phyloP scores from a whole-genome alignment of 1,140 invertebrate genomes.

The Drosophila auraria region DNA sequence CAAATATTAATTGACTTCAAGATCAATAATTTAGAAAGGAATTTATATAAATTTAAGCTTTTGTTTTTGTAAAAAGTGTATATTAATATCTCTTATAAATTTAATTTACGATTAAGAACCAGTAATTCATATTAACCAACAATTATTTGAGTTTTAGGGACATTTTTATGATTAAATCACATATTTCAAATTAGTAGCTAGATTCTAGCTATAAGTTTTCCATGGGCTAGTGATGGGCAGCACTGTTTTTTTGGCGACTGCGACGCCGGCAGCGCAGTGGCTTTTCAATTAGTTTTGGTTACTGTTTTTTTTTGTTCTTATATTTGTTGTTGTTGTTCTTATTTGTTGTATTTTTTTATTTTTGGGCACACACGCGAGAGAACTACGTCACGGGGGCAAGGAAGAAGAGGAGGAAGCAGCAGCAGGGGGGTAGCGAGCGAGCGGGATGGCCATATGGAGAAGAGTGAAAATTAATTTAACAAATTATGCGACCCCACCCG shows the following conservation, averaged over 20 bases:
- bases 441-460: constrained; percentile 24
- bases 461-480: constrained; percentile 79
- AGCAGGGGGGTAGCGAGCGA: constrained; percentile 17
- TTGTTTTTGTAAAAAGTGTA: no score
- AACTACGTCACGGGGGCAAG: constrained; percentile 35
- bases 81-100: no score
- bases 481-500: constrained; percentile 69
- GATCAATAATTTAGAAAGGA: no score
- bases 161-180: background rate
- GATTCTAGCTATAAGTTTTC: background rate
- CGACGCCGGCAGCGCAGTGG: constrained; percentile 37
- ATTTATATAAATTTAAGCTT: no score
- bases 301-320: constrained; percentile 6
- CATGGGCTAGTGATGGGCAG: background rate
- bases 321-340: constrained; percentile 7
- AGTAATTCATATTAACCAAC: no score
- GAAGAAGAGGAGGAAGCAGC: constrained; percentile 18
- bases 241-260: constrained; percentile 22
- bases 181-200: background rate
- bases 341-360: constrained; percentile 39
- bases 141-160: background rate
- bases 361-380: constrained; percentile 45
- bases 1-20: no score
- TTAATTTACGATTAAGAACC: no score
- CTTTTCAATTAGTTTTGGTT: constrained; percentile 73